These are phyloP conservation scores for Caenorhabditis sinica DNA, from an alignment of 2,888 invertebrate species.

Conservation along the genomic window DNA sequence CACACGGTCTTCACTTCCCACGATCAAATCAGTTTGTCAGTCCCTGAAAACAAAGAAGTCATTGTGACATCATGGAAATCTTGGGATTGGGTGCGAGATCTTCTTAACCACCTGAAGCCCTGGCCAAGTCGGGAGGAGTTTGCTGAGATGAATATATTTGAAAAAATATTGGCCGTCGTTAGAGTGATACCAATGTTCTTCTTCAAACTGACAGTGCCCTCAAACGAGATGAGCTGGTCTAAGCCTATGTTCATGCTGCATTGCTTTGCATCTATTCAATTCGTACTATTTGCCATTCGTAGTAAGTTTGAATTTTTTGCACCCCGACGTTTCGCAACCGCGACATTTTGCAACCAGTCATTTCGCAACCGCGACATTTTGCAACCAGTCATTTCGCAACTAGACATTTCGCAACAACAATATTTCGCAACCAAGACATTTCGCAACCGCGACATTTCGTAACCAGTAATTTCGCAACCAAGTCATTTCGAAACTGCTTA, in stretches of 20 bases:
- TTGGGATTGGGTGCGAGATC: conserved; percentile 47
- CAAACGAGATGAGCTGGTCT: conserved; percentile 86
- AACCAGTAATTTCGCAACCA: too few species aligned
- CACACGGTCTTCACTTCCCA: conserved; percentile 56
- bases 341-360: too few species aligned
- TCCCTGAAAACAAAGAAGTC: conserved; percentile 22
- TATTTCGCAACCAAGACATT: too few species aligned
- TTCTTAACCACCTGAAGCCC: conserved; percentile 55
- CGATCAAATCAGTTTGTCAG: conserved; percentile 51
- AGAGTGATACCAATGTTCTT: conserved; percentile 85
- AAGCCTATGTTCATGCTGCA: conserved; percentile 86
- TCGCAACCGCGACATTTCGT: too few species aligned
- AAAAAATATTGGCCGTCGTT: conserved; percentile 40
- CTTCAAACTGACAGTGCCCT: conserved; percentile 86
- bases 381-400: too few species aligned
- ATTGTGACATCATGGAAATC: conserved; percentile 44
- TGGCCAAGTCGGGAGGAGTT: conserved; percentile 58
- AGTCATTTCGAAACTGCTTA: too few species aligned
- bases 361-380: too few species aligned
- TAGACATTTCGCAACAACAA: too few species aligned
- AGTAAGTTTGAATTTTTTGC: conserved; percentile 29
- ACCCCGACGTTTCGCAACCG: too few species aligned
- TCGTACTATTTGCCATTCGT: conserved; percentile 62
- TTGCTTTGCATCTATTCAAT: conserved; percentile 85
- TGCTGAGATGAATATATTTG: conserved; percentile 38